A percentile compares a stretch with the other conserved stretches of the same genome.
These are phyloP conservation scores for Galemys pyrenaicus DNA, from an alignment of 2,113 vertebrate genomes.

Conservation along the genomic window DNA sequence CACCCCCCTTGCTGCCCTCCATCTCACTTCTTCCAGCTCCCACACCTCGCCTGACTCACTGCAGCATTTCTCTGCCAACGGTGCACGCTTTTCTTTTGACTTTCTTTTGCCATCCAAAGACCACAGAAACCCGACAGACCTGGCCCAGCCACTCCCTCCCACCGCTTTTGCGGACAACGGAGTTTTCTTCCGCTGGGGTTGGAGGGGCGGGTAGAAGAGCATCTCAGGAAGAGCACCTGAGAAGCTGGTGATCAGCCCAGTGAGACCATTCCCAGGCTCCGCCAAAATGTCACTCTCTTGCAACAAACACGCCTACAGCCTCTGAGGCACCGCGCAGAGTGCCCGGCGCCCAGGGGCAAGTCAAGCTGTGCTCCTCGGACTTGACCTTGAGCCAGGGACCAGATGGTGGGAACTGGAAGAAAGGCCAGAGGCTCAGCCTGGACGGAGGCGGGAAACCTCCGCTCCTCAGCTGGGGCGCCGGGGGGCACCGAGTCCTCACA, in stretches of 20 bases:
- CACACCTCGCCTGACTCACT: neutral
- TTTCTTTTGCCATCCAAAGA: neutral
- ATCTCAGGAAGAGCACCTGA: neutral
- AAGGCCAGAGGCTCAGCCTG: neutral
- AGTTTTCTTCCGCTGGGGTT: neutral
- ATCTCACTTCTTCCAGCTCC: neutral
- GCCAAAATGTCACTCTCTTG: neutral
- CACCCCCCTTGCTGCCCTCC: accelerated
- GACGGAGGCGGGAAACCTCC: neutral
- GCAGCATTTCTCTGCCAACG: neutral
- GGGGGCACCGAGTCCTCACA: neutral
- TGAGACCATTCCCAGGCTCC: neutral
- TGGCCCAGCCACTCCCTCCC: neutral
- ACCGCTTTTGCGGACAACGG: neutral
- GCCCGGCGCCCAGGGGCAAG: neutral
- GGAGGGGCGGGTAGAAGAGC: neutral
- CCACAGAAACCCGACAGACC: neutral
- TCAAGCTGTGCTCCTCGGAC: neutral
- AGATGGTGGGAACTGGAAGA: neutral
- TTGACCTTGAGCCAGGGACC: slow-evolving; percentile 54
- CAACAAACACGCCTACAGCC: neutral
- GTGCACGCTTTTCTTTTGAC: neutral
- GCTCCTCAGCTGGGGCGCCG: neutral
- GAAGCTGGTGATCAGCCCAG: neutral
- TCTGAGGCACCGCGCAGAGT: neutral